phyloP scores from a whole-genome alignment of 2,888 invertebrate species.

The Drosophila prostipennis region DNA sequence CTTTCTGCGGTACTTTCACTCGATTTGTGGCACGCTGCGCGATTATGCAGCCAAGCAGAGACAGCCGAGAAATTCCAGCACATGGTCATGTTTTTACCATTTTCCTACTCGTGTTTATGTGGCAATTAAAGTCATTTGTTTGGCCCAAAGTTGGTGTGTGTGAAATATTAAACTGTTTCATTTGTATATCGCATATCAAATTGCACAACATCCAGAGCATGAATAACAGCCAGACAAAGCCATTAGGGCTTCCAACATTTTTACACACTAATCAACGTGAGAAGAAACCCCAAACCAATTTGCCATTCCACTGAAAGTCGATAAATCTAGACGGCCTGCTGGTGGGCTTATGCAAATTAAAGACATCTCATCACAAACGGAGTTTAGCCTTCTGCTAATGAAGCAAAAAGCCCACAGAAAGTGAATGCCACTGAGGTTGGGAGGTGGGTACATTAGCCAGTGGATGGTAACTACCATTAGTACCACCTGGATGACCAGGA shows the following conservation, averaged over 20 bases:
- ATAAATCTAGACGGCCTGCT: conserved; percentile 49
- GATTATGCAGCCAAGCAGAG: conserved; percentile 73
- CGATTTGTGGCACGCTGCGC: conserved; percentile 58
- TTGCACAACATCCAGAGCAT: conserved; percentile 73
- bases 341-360: conserved; percentile 64
- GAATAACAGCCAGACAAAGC: conserved; percentile 41
- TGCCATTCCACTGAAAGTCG: conserved; percentile 47
- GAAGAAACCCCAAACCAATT: conserved; percentile 52
- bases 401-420: conserved; percentile 43
- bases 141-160: conserved; percentile 55
- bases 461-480: conserved; percentile 4
- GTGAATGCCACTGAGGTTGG: conserved; percentile 53
- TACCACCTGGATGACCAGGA: conserved; percentile 45
- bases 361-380: conserved; percentile 47
- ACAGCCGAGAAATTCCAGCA: conserved; percentile 58
- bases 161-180: conserved; percentile 43
- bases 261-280: conserved; percentile 66
- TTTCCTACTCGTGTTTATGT: conserved; percentile 5
- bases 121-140: conserved; percentile 70
- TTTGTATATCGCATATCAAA: conserved; percentile 52
- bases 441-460: conserved; percentile 4
- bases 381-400: conserved; percentile 34
- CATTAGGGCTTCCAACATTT: conserved; percentile 28
- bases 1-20: conserved; percentile 71
- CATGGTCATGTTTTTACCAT: conserved; percentile 54